Evolutionary conservation across 53 echinoderm and acorn worm genomes (phyloP).

Genomic region (Hippasteria phrygiana): DNA sequence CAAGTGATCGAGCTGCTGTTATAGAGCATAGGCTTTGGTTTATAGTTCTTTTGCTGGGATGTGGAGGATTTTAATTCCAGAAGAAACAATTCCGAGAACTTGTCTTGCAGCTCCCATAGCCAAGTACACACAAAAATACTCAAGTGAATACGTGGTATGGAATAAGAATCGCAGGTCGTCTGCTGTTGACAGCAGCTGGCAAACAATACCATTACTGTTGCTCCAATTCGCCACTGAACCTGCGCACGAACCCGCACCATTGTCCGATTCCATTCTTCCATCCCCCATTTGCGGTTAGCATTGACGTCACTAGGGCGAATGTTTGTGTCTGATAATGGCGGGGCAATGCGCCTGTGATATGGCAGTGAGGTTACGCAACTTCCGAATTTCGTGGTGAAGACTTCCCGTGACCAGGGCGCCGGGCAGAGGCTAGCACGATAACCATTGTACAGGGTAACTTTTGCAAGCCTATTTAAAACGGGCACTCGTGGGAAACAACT

Average conservation of each 20-base stretch:
- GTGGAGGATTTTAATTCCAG: too few relatives aligned
- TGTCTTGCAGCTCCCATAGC: too few relatives aligned
- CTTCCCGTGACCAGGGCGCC: slow-evolving; percentile 18
- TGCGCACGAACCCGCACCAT: slow-evolving; percentile 45
- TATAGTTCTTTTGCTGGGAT: too few relatives aligned
- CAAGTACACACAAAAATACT: too few relatives aligned
- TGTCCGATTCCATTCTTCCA: not conserved
- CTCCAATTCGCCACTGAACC: slow-evolving; percentile 32
- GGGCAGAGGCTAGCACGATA: slow-evolving; percentile 33
- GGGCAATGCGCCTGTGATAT: not conserved
- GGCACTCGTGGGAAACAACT: not conserved
- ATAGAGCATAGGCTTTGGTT: too few relatives aligned
- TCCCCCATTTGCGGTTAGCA: not conserved
- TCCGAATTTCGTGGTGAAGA: slow-evolving; percentile 11
- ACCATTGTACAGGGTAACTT: slow-evolving; percentile 31
- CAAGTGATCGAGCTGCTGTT: too few relatives aligned
- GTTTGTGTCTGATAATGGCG: slow-evolving; percentile 47
- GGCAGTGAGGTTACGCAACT: slow-evolving; percentile 47
- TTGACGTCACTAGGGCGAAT: slow-evolving; percentile 42
- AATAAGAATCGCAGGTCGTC: too few relatives aligned
- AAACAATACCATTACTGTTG: slow-evolving; percentile 39
- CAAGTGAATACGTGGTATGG: too few relatives aligned
- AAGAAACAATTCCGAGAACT: too few relatives aligned
- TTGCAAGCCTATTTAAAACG: not conserved
- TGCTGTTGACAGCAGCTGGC: not conserved